phyloP scores from a whole-genome alignment of 2,888 invertebrate genomes.

The Luperina testacea region DNA sequence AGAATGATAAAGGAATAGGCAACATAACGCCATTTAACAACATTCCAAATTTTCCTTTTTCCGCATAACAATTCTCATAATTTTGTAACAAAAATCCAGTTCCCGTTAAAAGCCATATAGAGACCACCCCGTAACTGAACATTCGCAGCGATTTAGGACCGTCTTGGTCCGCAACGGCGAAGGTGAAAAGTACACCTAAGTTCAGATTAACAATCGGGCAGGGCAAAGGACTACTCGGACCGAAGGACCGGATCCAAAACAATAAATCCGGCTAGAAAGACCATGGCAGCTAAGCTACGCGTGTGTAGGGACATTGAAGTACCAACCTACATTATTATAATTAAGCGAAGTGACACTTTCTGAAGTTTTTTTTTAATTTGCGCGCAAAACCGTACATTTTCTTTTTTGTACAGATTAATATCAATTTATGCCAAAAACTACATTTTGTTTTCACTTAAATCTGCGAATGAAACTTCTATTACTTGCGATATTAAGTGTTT shows the following conservation, averaged over 20 bases:
- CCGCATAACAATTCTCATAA: not conserved
- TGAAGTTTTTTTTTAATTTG: not conserved
- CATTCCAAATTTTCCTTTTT: not conserved
- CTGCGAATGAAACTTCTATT: not conserved
- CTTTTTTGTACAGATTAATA: not conserved
- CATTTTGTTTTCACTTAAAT: not conserved
- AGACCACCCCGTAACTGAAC: constrained; percentile 73
- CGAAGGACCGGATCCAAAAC: constrained; percentile 73
- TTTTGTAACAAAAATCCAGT: constrained; percentile 40
- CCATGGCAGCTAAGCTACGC: constrained; percentile 59
- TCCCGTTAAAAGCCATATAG: constrained; percentile 45
- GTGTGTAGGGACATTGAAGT: constrained; percentile 54
- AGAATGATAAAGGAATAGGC: not conserved
- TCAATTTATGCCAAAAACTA: not conserved
- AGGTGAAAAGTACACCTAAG: constrained; percentile 87
- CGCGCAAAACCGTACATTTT: not conserved
- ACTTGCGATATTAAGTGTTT: not conserved
- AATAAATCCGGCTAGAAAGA: constrained; percentile 77
- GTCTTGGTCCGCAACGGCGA: constrained; percentile 74
- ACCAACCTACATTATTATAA: not conserved
- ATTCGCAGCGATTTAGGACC: constrained; percentile 77
- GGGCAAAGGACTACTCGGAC: constrained; percentile 76
- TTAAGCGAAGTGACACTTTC: not conserved
- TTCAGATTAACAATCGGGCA: constrained; percentile 86
- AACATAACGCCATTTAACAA: constrained; percentile 2